These are phyloP conservation scores for Noctua janthina DNA, from an alignment of 2,888 invertebrate species.

Conservation along the genomic window DNA sequence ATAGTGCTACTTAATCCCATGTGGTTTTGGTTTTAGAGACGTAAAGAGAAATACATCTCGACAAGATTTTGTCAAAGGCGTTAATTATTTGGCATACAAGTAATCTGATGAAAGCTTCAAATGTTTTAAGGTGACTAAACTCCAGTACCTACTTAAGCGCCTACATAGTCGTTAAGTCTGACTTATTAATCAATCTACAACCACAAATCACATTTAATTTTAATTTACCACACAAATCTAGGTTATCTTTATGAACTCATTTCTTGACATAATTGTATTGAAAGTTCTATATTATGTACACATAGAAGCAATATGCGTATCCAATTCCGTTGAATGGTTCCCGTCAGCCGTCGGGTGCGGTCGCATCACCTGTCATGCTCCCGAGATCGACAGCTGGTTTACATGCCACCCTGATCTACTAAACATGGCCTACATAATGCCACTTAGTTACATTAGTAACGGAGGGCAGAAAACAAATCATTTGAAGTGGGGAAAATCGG, in stretches of 20 bases:
- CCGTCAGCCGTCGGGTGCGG: slow-evolving; percentile 29
- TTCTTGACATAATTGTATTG: slow-evolving; percentile 42
- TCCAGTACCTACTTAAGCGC: neutral
- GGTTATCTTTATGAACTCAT: slow-evolving; percentile 4
- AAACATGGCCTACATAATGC: slow-evolving; percentile 29
- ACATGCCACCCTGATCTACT: slow-evolving; percentile 57
- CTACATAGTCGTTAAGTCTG: neutral
- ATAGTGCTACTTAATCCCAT: slow-evolving; percentile 16
- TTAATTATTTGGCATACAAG: slow-evolving; percentile 1
- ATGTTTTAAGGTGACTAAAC: neutral
- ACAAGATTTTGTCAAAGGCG: slow-evolving; percentile 1
- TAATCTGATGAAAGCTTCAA: neutral
- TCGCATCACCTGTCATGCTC: slow-evolving; percentile 60
- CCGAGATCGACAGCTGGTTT: slow-evolving; percentile 55
- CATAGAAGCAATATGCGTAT: slow-evolving; percentile 46
- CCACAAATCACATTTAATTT: slow-evolving; percentile 4
- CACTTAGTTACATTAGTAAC: slow-evolving; percentile 21
- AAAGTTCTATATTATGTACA: slow-evolving; percentile 33
- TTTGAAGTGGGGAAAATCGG: neutral
- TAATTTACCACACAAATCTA: neutral
- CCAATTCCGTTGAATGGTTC: slow-evolving; percentile 51
- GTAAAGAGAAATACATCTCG: neutral
- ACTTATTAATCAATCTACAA: neutral
- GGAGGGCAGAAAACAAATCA: slow-evolving; percentile 15
- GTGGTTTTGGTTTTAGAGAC: slow-evolving; percentile 2